These are phyloP conservation scores for Rhinogobio ventralis DNA, from an alignment of 2,797 vertebrate species.

Conservation along the genomic window DNA sequence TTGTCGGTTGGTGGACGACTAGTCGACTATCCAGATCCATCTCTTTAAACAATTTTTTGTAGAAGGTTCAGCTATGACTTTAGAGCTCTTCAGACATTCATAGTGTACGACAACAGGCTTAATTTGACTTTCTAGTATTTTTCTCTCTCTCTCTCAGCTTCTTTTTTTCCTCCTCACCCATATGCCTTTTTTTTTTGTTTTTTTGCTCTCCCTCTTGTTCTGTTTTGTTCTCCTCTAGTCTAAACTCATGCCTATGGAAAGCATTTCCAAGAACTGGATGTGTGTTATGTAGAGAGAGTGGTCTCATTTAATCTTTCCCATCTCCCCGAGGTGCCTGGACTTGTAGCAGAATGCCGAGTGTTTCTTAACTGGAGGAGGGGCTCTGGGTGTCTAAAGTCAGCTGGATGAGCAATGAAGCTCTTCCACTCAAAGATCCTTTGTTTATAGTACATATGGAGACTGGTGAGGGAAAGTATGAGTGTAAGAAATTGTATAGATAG, in stretches of 20 bases:
- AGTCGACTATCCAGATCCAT: not conserved
- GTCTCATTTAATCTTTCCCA: constrained; percentile 61
- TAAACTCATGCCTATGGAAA: constrained; percentile 51
- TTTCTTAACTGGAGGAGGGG: constrained; percentile 60
- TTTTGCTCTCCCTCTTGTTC: constrained; percentile 21
- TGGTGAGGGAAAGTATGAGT: not conserved
- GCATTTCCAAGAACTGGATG: constrained; percentile 50
- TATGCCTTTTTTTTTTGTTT: too few species aligned
- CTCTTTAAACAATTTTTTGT: not conserved
- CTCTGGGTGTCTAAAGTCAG: constrained; percentile 65
- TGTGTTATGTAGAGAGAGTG: constrained; percentile 40
- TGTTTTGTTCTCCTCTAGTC: constrained; percentile 25
- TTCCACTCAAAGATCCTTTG: constrained; percentile 56
- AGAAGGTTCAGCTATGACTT: not conserved
- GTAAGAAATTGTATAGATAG: constrained; percentile 27
- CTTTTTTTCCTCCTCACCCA: not conserved
- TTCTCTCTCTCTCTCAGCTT: not conserved
- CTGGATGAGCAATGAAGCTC: constrained; percentile 66
- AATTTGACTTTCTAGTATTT: constrained; percentile 16
- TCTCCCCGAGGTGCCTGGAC: constrained; percentile 68
- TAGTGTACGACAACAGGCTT: constrained; percentile 50
- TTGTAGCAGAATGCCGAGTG: constrained; percentile 68
- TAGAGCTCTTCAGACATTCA: constrained; percentile 37
- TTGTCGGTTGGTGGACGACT: not conserved
- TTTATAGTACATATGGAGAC: constrained; percentile 58